These are phyloP conservation scores for Lagopus muta DNA, from an alignment of 2,113 vertebrate genomes.

Conservation along the genomic window DNA sequence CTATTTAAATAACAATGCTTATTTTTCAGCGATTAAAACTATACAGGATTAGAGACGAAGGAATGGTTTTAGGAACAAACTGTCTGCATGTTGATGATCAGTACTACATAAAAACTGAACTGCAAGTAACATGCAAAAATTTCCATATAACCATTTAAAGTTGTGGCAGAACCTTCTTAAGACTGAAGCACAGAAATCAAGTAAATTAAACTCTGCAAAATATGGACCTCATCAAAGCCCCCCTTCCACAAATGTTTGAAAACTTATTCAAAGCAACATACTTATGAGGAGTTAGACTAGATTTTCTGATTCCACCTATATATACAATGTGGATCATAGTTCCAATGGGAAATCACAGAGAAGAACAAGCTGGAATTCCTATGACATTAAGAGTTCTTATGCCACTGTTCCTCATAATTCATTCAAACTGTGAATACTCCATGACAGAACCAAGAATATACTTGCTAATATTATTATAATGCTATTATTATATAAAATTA, in stretches of 20 bases:
- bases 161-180: not conserved
- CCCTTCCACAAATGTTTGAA: not conserved
- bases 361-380: not conserved
- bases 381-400: not conserved
- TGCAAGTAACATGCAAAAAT: not conserved
- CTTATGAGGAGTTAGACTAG: not conserved
- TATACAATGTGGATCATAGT: rapidly evolving
- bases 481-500: not conserved
- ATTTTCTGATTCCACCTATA: not conserved
- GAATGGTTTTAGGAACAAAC: not conserved
- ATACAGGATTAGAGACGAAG: not conserved
- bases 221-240: not conserved
- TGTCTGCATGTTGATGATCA: not conserved
- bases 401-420: not conserved
- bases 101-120: not conserved
- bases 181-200: not conserved
- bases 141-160: not conserved
- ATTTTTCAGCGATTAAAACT: not conserved
- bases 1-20: not conserved
- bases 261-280: not conserved
- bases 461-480: not conserved
- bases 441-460: not conserved
- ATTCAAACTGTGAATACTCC: not conserved
- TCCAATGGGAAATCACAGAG: not conserved
- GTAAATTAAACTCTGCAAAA: not conserved